Conservation (phyloP, 1,140 invertebrate genomes). For the Solen grandis region DNA sequence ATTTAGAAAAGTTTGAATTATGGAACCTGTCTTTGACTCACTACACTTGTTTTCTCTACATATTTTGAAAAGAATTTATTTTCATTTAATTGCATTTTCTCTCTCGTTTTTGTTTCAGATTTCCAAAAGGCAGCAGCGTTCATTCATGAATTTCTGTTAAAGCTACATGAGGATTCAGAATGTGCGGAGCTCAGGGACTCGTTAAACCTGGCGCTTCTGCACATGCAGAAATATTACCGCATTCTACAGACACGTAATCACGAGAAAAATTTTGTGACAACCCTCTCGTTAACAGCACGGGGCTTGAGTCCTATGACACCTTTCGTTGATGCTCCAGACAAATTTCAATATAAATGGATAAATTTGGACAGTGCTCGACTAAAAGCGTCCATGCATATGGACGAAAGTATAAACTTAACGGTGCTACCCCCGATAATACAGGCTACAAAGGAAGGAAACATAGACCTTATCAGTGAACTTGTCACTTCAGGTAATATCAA, state of each 20-base stretch:
- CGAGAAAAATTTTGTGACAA: slow-evolving; percentile 70
- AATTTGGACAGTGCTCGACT: slow-evolving; percentile 76
- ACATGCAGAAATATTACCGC: slow-evolving; percentile 80
- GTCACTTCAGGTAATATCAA: slow-evolving; percentile 68
- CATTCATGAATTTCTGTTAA: slow-evolving; percentile 80
- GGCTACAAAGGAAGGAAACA: slow-evolving; percentile 75
- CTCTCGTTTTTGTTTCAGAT: slow-evolving; percentile 70
- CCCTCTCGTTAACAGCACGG: slow-evolving; percentile 72
- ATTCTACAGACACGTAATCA: slow-evolving; percentile 70
- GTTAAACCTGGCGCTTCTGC: slow-evolving; percentile 78
- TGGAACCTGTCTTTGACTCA: no score
- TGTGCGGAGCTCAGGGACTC: slow-evolving; percentile 80
- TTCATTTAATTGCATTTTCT: no score
- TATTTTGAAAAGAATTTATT: no score
- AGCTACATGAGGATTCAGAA: slow-evolving; percentile 79
- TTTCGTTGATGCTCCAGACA: slow-evolving; percentile 80
- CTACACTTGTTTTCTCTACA: no score
- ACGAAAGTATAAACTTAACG: slow-evolving; percentile 73
- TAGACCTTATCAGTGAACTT: slow-evolving; percentile 70
- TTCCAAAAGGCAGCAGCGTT: slow-evolving; percentile 81
- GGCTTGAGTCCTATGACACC: slow-evolving; percentile 81
- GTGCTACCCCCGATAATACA: slow-evolving; percentile 75
- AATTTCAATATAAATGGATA: slow-evolving; percentile 80
- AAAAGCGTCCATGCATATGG: slow-evolving; percentile 67
- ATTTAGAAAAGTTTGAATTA: no score